Evolutionary conservation across 2,888 invertebrate species (phyloP).

Genomic region (Lingula anatina): DNA sequence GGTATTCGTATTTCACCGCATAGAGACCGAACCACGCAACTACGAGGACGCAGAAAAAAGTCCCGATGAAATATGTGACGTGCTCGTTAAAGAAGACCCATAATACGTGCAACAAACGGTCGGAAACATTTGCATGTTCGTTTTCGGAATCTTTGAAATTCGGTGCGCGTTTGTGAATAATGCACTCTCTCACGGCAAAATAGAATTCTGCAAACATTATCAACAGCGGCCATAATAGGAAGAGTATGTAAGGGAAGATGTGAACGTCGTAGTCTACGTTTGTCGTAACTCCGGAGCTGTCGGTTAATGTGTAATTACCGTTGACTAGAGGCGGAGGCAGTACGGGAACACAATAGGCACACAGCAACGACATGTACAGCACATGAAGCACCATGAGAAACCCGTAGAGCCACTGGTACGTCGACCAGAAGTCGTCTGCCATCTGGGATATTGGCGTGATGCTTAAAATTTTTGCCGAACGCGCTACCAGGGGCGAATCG

Average conservation of each 20-base stretch:
- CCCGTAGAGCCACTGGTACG: not conserved
- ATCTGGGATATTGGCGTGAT: not conserved
- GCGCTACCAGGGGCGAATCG: too few relatives aligned
- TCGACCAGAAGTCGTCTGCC: not conserved
- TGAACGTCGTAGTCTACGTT: too few relatives aligned
- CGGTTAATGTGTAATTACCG: not conserved
- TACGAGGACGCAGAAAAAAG: not conserved
- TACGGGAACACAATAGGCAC: not conserved
- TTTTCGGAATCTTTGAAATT: too few relatives aligned
- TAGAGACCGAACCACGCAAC: not conserved
- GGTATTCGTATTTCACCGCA: conserved; percentile 8
- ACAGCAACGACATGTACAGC: not conserved
- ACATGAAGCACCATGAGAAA: not conserved
- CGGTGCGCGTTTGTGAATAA: not conserved
- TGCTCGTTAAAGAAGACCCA: too few relatives aligned
- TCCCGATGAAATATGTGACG: not conserved
- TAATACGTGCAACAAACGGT: not conserved
- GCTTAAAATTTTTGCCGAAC: not conserved
- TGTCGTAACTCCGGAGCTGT: not conserved
- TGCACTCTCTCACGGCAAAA: not conserved
- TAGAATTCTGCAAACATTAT: not conserved
- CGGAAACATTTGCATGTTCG: not conserved
- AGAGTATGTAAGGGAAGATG: not conserved
- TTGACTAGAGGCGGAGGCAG: not conserved
- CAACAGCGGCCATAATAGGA: not conserved